Base-by-base conservation (phyloP, 2,797 vertebrate genomes). In the Ctenochaetus hawaiiensis region DNA sequence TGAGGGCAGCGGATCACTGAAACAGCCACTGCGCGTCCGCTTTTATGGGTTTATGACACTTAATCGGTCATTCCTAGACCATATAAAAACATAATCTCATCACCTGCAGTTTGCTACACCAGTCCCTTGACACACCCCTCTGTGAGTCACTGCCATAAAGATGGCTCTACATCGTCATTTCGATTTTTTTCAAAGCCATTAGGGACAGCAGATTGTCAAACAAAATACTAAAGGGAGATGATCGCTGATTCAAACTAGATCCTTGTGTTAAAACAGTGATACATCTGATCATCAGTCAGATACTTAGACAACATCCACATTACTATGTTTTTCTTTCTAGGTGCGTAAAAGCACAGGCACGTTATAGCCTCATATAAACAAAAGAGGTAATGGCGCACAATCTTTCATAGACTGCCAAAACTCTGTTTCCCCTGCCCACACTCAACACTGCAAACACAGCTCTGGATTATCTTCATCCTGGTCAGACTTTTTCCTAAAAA, bases 11-110 rank as follows among this genome's bases (percentile, higher is more conserved):
- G 1, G 41, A 4, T 47, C 41, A n/a, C 53, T 26, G 41, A 69
- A 69, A 39, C 60, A 51, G 51, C 66, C 61, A 1, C 44, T 48
- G 1, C 61, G 60, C 30, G 23, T 78, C 78, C 52, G 45, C 1
- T 54, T 86, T 87, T 84, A 87, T 79, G 48, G 70, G 14, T 67
- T 75, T 67, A 58, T 45, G 49, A 60, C 69, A 63, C 57, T 80
- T 78, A 72, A 80, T 70, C 9, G 37, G 23, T 75, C 59, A 23
- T 57, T 82, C 60, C 34, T 51, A 7, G 20, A 23, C 2, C 8
- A 56, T 71, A 77, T 78, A 54, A 78, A 80, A 81, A 52, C 41
- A 66, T 23, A 62, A 61, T 54, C 72, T 69, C 41, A 56, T 5
- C 67, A 10, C 43, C 51, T 54, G 12, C 39, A 30, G n/a, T 72